A percentile compares a stretch with the other conserved stretches of the same genome.
Evolutionary conservation across 2,888 invertebrate genomes (phyloP).

Genomic region (Eupsilia transversa): DNA sequence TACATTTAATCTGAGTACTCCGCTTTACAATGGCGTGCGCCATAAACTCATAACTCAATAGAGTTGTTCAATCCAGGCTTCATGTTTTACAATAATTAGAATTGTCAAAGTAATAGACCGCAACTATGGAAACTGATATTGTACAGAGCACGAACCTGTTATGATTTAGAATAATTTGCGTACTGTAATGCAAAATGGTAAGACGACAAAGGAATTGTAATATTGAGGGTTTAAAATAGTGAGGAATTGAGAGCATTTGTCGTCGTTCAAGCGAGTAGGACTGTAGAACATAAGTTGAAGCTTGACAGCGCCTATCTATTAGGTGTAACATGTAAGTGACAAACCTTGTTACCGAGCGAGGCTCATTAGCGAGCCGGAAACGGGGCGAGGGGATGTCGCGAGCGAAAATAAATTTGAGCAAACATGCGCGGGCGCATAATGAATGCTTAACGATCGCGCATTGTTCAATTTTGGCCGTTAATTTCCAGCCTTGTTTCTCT

Average conservation of each 20-base stretch:
- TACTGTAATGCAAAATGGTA: conserved; percentile 36
- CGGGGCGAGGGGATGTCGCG: conserved; percentile 71
- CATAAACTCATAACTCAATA: conserved; percentile 60
- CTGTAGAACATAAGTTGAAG: conserved; percentile 23
- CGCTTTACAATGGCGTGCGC: conserved; percentile 44
- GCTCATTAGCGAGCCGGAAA: conserved; percentile 79
- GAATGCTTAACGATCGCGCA: conserved; percentile 71
- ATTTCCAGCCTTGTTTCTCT: conserved; percentile 47
- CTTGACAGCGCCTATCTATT: conserved; percentile 50
- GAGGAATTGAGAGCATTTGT: conserved; percentile 24
- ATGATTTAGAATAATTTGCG: conserved; percentile 43
- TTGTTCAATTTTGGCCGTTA: conserved; percentile 65
- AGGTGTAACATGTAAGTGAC: conserved; percentile 59
- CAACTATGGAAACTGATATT: conserved; percentile 60
- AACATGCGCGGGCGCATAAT: conserved; percentile 71
- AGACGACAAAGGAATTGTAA: conserved; percentile 31
- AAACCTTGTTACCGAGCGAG: conserved; percentile 58
- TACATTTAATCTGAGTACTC: conserved; percentile 31
- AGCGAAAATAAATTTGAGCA: conserved; percentile 74
- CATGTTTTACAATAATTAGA: conserved; percentile 63
- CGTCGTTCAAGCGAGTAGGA: conserved; percentile 12
- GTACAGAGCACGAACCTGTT: conserved; percentile 45
- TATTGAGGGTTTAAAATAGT: conserved; percentile 6
- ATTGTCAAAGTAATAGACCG: conserved; percentile 57
- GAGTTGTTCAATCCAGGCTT: conserved; percentile 50